Evolutionary conservation across 2,113 vertebrate species (phyloP).

Genomic region (Toxotes chatareus): DNA sequence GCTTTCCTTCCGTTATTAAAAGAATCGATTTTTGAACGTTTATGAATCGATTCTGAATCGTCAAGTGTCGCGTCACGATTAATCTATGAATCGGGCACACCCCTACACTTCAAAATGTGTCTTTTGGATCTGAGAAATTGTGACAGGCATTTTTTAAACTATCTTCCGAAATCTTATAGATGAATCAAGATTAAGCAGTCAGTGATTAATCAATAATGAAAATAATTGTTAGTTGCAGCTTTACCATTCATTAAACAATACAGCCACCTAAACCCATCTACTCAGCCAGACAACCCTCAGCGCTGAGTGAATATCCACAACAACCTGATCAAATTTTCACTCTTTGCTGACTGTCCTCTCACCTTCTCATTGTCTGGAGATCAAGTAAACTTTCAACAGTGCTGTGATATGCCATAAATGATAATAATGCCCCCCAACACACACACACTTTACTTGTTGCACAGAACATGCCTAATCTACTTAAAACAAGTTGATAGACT

Average conservation of each 20-base stretch:
- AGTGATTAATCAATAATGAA: not conserved
- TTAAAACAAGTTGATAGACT: slow-evolving; percentile 76
- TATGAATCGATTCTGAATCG: too few species aligned
- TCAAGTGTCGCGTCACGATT: too few species aligned
- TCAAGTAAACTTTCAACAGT: slow-evolving; percentile 30
- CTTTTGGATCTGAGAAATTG: not conserved
- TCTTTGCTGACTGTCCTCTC: slow-evolving; percentile 40
- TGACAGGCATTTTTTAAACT: not conserved
- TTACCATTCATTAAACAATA: not conserved
- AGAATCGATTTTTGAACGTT: too few species aligned
- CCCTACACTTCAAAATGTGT: not conserved
- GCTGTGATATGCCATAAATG: slow-evolving; percentile 42
- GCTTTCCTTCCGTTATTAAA: too few species aligned
- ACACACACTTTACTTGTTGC: slow-evolving; percentile 9
- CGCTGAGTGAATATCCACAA: slow-evolving; percentile 3
- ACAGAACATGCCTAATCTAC: slow-evolving; percentile 72
- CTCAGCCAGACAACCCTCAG: not conserved
- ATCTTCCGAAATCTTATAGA: not conserved
- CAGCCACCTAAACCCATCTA: slow-evolving; percentile 13
- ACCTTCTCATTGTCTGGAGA: slow-evolving; percentile 48
- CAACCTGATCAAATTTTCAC: slow-evolving; percentile 47
- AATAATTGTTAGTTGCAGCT: not conserved
- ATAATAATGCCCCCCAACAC: slow-evolving; percentile 23
- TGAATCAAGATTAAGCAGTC: not conserved
- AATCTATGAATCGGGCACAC: too few species aligned